Conservation (phyloP, 2,113 vertebrate species). For the Leucoraja erinaceus region DNA sequence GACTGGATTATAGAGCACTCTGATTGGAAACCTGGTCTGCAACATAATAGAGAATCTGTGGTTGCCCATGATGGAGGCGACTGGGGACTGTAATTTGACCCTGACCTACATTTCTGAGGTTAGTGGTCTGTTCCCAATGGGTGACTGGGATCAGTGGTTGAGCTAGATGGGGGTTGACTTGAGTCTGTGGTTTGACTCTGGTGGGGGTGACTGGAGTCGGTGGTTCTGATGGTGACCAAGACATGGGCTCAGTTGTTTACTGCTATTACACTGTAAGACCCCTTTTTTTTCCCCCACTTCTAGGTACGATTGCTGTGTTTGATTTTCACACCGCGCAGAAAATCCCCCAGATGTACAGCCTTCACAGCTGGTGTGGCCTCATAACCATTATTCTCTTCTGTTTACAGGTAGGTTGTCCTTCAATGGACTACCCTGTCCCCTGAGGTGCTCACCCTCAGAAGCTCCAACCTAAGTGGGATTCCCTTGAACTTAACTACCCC, state of each 20-base stretch:
- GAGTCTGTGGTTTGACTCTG: no score
- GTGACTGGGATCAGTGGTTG: no score
- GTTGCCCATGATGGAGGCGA: background rate
- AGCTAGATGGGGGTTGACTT: no score
- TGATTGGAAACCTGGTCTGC: background rate
- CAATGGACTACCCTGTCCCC: background rate
- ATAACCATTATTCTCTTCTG: constrained; percentile 63
- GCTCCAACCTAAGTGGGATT: background rate
- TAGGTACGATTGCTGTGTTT: constrained; percentile 75
- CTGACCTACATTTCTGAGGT: no score
- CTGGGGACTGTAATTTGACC: background rate
- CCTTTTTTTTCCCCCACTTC: background rate
- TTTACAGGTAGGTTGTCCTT: constrained; percentile 66
- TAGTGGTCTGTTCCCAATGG: no score
- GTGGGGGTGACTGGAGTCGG: background rate
- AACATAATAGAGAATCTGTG: background rate
- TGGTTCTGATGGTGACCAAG: background rate
- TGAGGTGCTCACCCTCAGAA: background rate
- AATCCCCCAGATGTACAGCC: constrained; percentile 74
- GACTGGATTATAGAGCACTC: background rate
- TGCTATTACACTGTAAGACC: no score
- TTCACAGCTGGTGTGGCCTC: constrained; percentile 90
- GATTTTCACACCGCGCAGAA: constrained; percentile 61
- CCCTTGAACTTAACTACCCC: background rate
- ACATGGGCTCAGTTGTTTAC: no score